Evolutionary conservation across 1,140 invertebrate genomes (phyloP), one percentile per base, ranked within the genome.

Genomic region (Trachymyrmex septentrionalis): DNA sequence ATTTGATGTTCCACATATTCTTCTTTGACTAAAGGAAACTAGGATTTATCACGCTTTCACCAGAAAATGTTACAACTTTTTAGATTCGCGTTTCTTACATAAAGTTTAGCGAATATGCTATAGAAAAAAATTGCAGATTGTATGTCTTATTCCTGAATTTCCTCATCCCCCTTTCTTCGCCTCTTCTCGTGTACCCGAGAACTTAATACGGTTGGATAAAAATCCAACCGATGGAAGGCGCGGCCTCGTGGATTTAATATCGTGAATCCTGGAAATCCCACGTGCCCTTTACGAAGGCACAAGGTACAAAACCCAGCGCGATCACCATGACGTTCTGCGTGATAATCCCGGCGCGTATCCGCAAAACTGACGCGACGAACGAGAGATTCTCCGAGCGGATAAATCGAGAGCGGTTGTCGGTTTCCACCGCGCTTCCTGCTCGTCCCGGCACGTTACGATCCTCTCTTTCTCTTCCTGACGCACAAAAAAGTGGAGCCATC

Each of bases 301-400:
- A 38, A n/a, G 66, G 38, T 48, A 84, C 55, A 59, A n/a, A 73
- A 59, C 24, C 19, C 53, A 21, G 21, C 78, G 78, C 19, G 38
- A 24, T 50, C 61, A 61, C 55, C 67, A 82, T 82, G 80, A 84
- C 69, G 55, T 84, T 75, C 69, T 69, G 76, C 64, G 88, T 63
- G 73, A 93, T 93, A 94, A 93, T 93, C 93, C 27, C 88, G 91
- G 69, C 76, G 85, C 89, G 87, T 91, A 89, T 84, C 77, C 91
- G 89, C 78, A 86, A 90, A 78, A 91, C 86, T 87, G 88, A 90
- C 63, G 69, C 85, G 53, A 76, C 38, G 44, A 61, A 71, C 27
- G 85, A 48, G 64, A 82, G 87, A 87, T 89, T 84, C 77, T 69
- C 53, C 59, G 66, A 57, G 77, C 88, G 90, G 81, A 92, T 91